A percentile compares a stretch with the other conserved stretches of the same genome.
Evolutionary conservation across 2,797 vertebrate species (phyloP).

Genomic region (Gallinago solitaria): DNA sequence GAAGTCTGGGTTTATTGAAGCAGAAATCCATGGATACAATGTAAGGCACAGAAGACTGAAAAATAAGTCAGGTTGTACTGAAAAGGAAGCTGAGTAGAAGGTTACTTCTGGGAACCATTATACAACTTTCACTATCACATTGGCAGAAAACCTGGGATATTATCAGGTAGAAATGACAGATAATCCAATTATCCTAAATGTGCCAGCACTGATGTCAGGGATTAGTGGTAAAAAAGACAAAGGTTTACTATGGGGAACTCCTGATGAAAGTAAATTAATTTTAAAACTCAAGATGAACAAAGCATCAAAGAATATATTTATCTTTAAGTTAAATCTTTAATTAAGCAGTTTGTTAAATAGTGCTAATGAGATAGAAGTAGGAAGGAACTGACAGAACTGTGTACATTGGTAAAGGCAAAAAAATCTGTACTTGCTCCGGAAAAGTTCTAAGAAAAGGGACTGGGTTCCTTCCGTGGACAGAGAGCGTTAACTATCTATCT

Average conservation of each 20-base stretch:
- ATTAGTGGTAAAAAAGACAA: background rate
- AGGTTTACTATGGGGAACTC: background rate
- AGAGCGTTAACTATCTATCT: background rate
- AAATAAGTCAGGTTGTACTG: background rate
- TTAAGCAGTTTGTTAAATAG: background rate
- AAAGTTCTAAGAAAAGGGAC: background rate
- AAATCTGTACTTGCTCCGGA: background rate
- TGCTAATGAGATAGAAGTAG: background rate
- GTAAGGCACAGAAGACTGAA: background rate
- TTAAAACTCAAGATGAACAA: background rate
- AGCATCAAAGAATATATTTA: background rate
- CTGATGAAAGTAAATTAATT: background rate
- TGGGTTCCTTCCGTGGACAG: background rate
- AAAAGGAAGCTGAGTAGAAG: background rate
- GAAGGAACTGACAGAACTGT: background rate
- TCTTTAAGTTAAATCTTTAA: background rate
- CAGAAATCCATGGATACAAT: background rate
- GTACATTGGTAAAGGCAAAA: background rate
- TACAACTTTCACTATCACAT: background rate
- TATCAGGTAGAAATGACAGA: background rate
- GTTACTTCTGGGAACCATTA: background rate
- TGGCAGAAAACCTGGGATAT: background rate
- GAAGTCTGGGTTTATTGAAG: background rate
- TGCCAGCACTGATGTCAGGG: background rate
- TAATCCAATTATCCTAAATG: background rate